Evolutionary conservation across 2,113 vertebrate genomes (phyloP), one percentile per base, ranked within the genome.

Genomic region (Pantherophis guttatus): DNA sequence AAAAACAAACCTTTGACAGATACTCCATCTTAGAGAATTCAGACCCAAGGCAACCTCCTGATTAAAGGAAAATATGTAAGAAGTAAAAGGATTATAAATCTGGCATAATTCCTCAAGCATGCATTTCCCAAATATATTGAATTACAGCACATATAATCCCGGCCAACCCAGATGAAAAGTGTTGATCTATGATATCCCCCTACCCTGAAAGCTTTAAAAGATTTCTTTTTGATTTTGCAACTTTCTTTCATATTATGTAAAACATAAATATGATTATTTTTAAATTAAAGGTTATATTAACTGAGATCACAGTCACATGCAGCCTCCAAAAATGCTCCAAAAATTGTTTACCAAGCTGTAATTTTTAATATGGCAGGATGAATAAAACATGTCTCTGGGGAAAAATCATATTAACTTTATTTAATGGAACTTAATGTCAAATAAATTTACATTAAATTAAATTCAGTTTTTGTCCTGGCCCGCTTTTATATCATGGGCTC

Each of bases 131-230:
- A 39, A 44, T 44, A 81, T 81, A 81, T 81, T 81, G 29, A 29
- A 81, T 81, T 81, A 39, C 15, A 81, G 17, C 33, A 81, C 33
- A 81, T 39, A 19, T 81, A 81, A 81, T 81, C 17, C 17, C 39
- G 33, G 15, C 33, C 70, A 81, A 39, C 2, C 39, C 7, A 44
- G 33, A 7, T 81, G 17, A 44, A 81, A 3, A 89, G 15, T 19
- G 87, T 53, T 53, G 24, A 55, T 90, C 12, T 58, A 50, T 94
- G 21, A 6, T 59, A 58, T 17, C 55, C 52, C 81, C 59, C 65
- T 93, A 52, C 39, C n/a, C 13, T 53, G 39, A 87, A 87, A 54
- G 55, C 39, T 0, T 0, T 58, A 6, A 13, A 33, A 93, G 5
- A 53, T 21, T 90, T 57, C 91, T n/a, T 92, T 13, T 92, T 91